Base-by-base conservation (phyloP, 2,888 invertebrate species). In the Drosophila robusta region DNA sequence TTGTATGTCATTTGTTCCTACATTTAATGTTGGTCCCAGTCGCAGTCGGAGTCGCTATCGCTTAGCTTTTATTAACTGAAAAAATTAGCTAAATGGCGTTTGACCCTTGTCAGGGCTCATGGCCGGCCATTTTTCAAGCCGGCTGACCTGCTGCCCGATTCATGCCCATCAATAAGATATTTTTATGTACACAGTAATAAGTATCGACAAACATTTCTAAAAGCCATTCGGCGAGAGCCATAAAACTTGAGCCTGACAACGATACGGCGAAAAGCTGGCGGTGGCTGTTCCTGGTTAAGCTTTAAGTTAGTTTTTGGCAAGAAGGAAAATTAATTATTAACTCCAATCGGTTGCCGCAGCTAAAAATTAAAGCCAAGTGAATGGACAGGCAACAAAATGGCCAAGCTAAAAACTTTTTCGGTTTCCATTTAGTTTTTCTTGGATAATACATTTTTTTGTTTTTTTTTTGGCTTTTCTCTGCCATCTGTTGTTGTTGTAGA, bases 301-400 rank as follows among this genome's bases (percentile, higher is more conserved):
- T 63, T 71, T 46, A 70, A 67, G 76, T 51, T 44, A 26, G 36
- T 39, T 61, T 34, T 68, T 51, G 75, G 62, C 45, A 47, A 38
- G 32, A 49, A 32, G 54, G 57, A 52, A 61, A 80, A 80, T 78
- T 80, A 78, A 78, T 78, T 73, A 78, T 80, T 80, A 76, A 76
- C 77, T 72, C 38, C 42, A 50, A 49, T 24, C 14, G 65, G 46
- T 52, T 41, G 24, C 45, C 46, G 44, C 46, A 58, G 62, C 46
- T 16, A 42, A 67, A 73, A 74, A 78, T 78, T 78, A 66, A 80
- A 80, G 78, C 41, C 68, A 60, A 80, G 26, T 64, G n/a, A 69
- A 60, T 51, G 57, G 70, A 52, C 55, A 58, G 56, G 14, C 55
- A 50, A 36, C 42, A 50, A 71, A 72, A 70, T 75, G 77, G 64